Conservation (phyloP, 2,797 vertebrate species). For the Protonibea diacanthus region DNA sequence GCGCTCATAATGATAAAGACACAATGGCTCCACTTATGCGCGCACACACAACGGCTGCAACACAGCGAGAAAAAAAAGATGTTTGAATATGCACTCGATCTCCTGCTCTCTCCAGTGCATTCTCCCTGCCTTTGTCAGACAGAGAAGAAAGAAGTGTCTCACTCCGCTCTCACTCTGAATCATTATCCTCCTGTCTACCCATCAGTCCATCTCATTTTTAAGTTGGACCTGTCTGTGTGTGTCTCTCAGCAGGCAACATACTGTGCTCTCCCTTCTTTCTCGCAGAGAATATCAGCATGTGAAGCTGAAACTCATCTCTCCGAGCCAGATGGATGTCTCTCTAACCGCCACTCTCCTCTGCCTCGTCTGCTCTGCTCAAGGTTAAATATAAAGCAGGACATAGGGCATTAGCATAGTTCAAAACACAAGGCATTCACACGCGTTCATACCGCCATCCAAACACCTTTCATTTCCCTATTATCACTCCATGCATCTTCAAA, state of each 20-base stretch:
- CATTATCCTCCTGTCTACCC: constrained; percentile 57
- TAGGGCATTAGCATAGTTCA: constrained; percentile 30
- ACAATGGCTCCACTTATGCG: constrained; percentile 22
- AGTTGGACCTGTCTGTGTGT: constrained; percentile 47
- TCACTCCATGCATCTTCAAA: constrained; percentile 42
- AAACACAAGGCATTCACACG: constrained; percentile 12
- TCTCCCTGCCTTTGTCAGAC: constrained; percentile 42
- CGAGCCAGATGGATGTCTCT: constrained; percentile 69
- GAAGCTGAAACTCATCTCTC: constrained; percentile 62
- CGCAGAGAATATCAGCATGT: constrained; percentile 64
- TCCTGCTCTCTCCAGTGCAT: constrained; percentile 11
- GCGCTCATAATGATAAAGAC: constrained; percentile 41
- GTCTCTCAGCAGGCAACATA: constrained; percentile 54
- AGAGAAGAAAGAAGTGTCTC: constrained; percentile 33
- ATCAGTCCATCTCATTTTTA: constrained; percentile 67
- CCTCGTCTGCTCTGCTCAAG: constrained; percentile 67
- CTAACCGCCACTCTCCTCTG: constrained; percentile 47
- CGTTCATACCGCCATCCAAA: constrained; percentile 8
- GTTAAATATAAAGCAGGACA: constrained; percentile 60
- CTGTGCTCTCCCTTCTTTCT: constrained; percentile 58
- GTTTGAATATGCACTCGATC: constrained; percentile 16
- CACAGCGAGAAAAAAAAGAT: not conserved
- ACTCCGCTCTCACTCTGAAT: constrained; percentile 39
- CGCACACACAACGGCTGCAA: not conserved
- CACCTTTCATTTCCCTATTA: constrained; percentile 58